A percentile compares a stretch with the other conserved stretches of the same genome.
These are phyloP conservation scores for Tridacna gigas DNA, from an alignment of 2,888 invertebrate genomes.

Conservation along the genomic window DNA sequence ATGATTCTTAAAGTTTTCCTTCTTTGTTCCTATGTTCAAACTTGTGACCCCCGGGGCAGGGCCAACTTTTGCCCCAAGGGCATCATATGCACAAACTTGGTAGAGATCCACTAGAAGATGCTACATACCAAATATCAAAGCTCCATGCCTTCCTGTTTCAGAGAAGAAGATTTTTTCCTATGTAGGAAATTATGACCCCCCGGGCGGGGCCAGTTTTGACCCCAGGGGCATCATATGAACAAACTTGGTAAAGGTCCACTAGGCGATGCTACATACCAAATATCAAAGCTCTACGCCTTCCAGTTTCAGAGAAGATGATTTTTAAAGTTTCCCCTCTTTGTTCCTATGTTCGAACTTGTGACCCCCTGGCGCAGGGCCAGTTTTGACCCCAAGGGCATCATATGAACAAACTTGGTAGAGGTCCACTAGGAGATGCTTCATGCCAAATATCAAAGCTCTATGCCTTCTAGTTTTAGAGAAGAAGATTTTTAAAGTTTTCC, in stretches of 20 bases:
- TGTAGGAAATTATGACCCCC: background rate
- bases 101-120: background rate
- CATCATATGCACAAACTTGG: background rate
- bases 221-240: background rate
- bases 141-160: background rate
- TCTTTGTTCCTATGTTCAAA: too few species aligned
- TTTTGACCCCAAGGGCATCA: background rate
- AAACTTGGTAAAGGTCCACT: background rate
- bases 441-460: background rate
- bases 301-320: background rate
- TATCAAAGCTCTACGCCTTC: background rate
- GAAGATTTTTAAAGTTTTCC: background rate
- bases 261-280: background rate
- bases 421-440: background rate
- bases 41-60: background rate
- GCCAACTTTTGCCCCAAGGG: background rate
- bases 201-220: too few species aligned
- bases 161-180: background rate
- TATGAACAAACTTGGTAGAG: background rate
- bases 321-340: background rate
- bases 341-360: background rate
- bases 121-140: background rate
- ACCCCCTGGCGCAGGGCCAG: background rate
- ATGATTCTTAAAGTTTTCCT: too few species aligned
- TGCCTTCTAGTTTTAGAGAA: background rate